These are phyloP conservation scores for Montipora cactus DNA, from an alignment of 64 coral and sea anemone genomes.

Conservation along the genomic window DNA sequence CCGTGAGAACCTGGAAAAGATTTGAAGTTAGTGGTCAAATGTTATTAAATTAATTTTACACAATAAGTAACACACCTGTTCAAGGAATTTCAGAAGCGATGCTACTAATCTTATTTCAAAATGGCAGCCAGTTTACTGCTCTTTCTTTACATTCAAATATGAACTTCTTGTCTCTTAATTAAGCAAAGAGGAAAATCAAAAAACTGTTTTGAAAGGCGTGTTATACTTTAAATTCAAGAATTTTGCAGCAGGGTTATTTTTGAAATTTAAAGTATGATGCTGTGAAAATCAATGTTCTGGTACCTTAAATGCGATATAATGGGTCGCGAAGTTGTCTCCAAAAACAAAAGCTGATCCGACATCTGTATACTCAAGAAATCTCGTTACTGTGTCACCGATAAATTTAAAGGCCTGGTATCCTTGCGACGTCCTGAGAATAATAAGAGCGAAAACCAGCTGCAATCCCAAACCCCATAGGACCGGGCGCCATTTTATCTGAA, in stretches of 20 bases:
- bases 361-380: conserved; percentile 84
- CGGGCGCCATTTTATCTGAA: conserved; percentile 75
- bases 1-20: conserved; percentile 71
- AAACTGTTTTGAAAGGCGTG: too few species aligned
- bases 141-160: too few species aligned
- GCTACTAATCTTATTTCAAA: too few species aligned
- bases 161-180: too few species aligned
- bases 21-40: background rate
- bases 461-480: conserved; percentile 75
- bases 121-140: too few species aligned
- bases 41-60: too few species aligned
- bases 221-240: too few species aligned
- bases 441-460: conserved; percentile 79
- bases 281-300: background rate
- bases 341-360: conserved; percentile 78
- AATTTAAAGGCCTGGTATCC: conserved; percentile 76
- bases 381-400: conserved; percentile 70
- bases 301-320: conserved; percentile 92
- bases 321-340: conserved; percentile 29
- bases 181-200: too few species aligned
- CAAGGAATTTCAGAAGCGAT: too few species aligned
- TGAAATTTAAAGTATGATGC: too few species aligned
- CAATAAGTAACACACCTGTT: too few species aligned
- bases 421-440: conserved; percentile 74
- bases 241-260: too few species aligned